Evolutionary conservation across 2,797 vertebrate genomes (phyloP).

Genomic region (Intellagama lesueurii): DNA sequence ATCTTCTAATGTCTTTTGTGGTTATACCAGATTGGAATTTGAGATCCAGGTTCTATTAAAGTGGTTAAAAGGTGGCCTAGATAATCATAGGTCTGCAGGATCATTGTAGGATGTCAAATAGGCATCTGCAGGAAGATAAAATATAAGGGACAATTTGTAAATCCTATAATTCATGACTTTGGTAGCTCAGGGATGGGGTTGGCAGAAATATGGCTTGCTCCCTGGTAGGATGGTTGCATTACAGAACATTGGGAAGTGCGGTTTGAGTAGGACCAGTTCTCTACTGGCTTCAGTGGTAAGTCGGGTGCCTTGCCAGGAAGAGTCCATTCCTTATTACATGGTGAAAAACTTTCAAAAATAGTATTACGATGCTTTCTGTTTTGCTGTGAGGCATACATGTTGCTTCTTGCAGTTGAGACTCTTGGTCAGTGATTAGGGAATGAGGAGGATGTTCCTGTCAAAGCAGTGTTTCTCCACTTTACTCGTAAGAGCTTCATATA

Average conservation of each 20-base stretch:
- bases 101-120: background rate
- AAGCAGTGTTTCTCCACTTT: background rate
- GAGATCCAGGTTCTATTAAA: background rate
- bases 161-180: background rate
- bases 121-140: background rate
- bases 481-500: background rate
- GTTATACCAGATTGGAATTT: background rate
- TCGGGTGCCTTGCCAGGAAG: background rate
- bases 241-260: background rate
- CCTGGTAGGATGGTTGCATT: background rate
- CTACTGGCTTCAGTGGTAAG: too few species aligned
- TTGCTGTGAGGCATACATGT: background rate
- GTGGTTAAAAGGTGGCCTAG: background rate
- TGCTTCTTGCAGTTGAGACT: background rate
- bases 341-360: background rate
- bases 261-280: too few species aligned
- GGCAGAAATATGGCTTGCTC: background rate
- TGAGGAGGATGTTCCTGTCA: too few species aligned
- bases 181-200: background rate
- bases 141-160: background rate
- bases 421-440: too few species aligned
- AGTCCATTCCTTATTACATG: background rate
- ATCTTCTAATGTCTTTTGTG: background rate
- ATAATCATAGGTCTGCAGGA: background rate
- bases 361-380: background rate